These are phyloP conservation scores for Drosophila antonietae DNA, from an alignment of 2,888 invertebrate species.

Conservation along the genomic window DNA sequence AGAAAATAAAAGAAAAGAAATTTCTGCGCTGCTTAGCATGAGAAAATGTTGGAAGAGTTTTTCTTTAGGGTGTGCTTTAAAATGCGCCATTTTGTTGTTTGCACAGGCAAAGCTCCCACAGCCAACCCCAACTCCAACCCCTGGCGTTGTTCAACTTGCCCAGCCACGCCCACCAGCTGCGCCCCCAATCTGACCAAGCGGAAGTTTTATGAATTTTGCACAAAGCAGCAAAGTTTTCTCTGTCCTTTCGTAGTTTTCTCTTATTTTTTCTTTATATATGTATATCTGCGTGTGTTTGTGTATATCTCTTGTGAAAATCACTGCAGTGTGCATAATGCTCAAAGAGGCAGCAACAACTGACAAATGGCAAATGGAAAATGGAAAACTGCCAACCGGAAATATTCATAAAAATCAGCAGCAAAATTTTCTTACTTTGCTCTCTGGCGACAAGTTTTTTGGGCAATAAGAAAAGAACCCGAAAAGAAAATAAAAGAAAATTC, in stretches of 20 bases:
- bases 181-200: constrained; percentile 68
- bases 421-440: constrained; percentile 21
- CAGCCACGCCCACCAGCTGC: constrained; percentile 52
- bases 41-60: constrained; percentile 48
- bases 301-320: constrained; percentile 65
- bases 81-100: constrained; percentile 81
- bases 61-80: constrained; percentile 67
- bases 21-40: constrained; percentile 56
- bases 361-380: constrained; percentile 37
- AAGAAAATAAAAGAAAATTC: constrained; percentile 1
- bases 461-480: neutral
- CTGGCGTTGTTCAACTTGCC: constrained; percentile 31
- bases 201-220: constrained; percentile 79
- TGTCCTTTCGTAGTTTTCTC: constrained; percentile 53
- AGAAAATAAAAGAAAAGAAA: constrained; percentile 41
- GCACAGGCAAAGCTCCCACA: constrained; percentile 29
- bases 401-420: constrained; percentile 63
- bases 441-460: constrained; percentile 22
- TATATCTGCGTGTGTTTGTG: constrained; percentile 8
- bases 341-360: constrained; percentile 26
- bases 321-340: constrained; percentile 77
- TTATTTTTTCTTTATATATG: constrained; percentile 13
- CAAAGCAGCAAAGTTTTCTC: constrained; percentile 70
- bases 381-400: constrained; percentile 43
- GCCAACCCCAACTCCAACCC: neutral